phyloP scores from a whole-genome alignment of 2,888 invertebrate genomes.

The Alloplasta piceator region DNA sequence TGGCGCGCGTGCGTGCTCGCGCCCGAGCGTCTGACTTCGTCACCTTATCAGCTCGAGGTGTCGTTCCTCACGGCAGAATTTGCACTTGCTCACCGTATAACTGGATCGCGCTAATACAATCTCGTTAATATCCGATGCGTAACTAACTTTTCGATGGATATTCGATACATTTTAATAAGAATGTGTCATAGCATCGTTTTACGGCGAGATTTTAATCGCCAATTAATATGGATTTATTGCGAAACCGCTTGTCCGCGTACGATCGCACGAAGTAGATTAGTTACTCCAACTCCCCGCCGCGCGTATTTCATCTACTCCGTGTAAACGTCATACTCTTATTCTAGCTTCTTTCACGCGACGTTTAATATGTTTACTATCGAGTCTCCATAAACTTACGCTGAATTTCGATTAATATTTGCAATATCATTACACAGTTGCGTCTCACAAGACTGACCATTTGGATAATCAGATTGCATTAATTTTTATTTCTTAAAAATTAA shows the following conservation, averaged over 20 bases:
- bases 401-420: neutral
- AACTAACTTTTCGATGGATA: slow-evolving; percentile 27
- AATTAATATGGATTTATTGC: slow-evolving; percentile 64
- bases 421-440: neutral
- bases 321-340: neutral
- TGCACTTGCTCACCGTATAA: neutral
- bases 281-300: neutral
- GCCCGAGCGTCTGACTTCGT: slow-evolving; percentile 37
- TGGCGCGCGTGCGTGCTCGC: neutral
- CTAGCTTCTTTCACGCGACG: neutral
- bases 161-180: slow-evolving; percentile 61
- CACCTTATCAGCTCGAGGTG: slow-evolving; percentile 57
- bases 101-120: slow-evolving; percentile 49
- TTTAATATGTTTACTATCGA: neutral
- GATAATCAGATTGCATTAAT: too few relatives aligned
- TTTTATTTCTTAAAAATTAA: too few relatives aligned
- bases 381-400: neutral
- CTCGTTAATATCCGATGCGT: slow-evolving; percentile 43
- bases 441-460: too few relatives aligned
- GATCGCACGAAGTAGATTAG: slow-evolving; percentile 38
- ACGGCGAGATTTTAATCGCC: slow-evolving; percentile 58
- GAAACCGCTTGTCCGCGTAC: slow-evolving; percentile 23
- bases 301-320: neutral
- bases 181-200: slow-evolving; percentile 54
- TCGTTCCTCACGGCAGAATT: slow-evolving; percentile 27